Percentiles rank a stretch among this genome's conserved stretches.
phyloP scores from a whole-genome alignment of 2,113 vertebrate species.

The Oryzias woworae region DNA sequence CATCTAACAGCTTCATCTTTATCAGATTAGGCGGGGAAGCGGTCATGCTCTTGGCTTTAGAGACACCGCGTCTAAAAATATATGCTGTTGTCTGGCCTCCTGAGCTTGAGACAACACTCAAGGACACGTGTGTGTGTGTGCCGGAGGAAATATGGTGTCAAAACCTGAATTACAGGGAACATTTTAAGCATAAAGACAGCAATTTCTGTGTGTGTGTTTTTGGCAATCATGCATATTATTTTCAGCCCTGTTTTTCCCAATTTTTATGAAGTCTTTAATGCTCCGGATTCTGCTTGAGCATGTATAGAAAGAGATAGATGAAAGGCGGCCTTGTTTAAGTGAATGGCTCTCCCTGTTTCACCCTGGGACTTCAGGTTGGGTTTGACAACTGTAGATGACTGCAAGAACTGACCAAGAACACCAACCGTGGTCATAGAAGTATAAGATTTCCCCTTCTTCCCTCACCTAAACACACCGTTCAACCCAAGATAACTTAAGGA shows the following conservation, averaged over 20 bases:
- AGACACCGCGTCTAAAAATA: conserved; percentile 39
- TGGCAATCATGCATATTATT: too few relatives aligned
- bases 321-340: conserved; percentile 77
- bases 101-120: conserved; percentile 28
- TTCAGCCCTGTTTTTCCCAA: too few relatives aligned
- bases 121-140: conserved; percentile 4
- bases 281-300: background rate
- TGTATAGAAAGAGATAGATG: conserved; percentile 59
- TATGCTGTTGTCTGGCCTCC: conserved; percentile 26
- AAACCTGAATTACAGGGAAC: too few relatives aligned
- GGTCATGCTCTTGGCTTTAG: conserved; percentile 55
- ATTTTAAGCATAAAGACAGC: too few relatives aligned
- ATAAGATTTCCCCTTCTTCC: conserved; percentile 61
- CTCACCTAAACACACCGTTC: conserved; percentile 53
- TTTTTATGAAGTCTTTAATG: too few relatives aligned
- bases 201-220: too few relatives aligned
- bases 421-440: conserved; percentile 62
- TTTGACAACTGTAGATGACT: conserved; percentile 24
- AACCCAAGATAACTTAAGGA: conserved; percentile 33
- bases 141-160: background rate
- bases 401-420: conserved; percentile 39
- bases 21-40: conserved; percentile 57
- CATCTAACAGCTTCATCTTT: conserved; percentile 47
- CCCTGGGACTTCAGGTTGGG: conserved; percentile 35
- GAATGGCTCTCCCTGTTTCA: conserved; percentile 75